Percentiles rank a stretch among this genome's conserved stretches.
These are phyloP conservation scores for Entomobrya proxima DNA, from an alignment of 2,888 invertebrate genomes.

Conservation along the genomic window DNA sequence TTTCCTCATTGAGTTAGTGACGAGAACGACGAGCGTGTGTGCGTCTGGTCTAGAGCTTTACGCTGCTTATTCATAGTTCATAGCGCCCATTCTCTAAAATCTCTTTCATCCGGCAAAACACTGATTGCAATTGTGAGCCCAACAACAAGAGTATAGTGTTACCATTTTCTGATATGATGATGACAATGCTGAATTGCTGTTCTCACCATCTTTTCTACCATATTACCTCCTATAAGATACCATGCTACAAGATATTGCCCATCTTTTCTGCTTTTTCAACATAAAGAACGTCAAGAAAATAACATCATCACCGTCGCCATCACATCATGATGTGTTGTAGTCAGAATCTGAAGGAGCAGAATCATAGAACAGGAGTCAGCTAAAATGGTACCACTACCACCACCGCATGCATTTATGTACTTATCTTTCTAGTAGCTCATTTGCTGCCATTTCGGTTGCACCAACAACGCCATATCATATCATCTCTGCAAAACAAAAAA, in stretches of 20 bases:
- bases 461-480: slow-evolving; percentile 12
- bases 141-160: neutral
- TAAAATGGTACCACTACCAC: neutral
- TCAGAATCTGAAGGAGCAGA: neutral
- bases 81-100: neutral
- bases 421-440: slow-evolving; percentile 37
- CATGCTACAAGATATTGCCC: too few species aligned
- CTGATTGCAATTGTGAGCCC: neutral
- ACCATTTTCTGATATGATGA: neutral
- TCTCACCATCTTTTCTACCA: too few species aligned
- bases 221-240: too few species aligned
- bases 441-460: slow-evolving; percentile 16
- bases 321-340: neutral
- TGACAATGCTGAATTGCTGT: neutral
- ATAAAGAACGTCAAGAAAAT: neutral
- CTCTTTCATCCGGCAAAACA: neutral
- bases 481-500: slow-evolving; percentile 13
- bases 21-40: neutral
- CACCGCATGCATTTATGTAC: slow-evolving; percentile 34
- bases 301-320: neutral
- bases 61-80: neutral
- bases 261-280: too few species aligned
- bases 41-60: neutral
- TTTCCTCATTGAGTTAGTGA: slow-evolving; percentile 10
- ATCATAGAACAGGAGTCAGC: neutral